Evolutionary conservation across 2,113 vertebrate genomes (phyloP).

Genomic region (Ellobius talpinus): DNA sequence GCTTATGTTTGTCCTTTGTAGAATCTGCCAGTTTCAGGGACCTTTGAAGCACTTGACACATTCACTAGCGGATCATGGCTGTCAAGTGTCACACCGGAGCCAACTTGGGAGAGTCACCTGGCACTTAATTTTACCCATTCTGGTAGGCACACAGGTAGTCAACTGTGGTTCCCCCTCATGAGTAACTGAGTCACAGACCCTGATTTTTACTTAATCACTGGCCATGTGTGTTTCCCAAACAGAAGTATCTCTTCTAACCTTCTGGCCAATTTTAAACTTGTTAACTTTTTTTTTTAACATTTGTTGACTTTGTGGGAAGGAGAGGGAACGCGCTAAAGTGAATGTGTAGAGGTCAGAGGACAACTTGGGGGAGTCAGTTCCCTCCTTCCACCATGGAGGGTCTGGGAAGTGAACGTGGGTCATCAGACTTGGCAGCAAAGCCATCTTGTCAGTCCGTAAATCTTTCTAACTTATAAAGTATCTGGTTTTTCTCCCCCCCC

Average conservation of each 20-base stretch:
- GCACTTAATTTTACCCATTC: neutral
- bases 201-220: neutral
- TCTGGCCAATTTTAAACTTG: neutral
- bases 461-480: neutral
- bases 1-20: neutral
- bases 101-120: neutral
- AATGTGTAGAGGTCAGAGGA: neutral
- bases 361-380: neutral
- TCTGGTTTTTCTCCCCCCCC: neutral
- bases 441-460: too few relatives aligned
- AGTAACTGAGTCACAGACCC: neutral
- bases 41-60: neutral
- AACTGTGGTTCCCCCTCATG: neutral
- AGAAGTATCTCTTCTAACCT: neutral
- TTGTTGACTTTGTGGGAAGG: neutral
- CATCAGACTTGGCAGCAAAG: neutral
- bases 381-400: neutral
- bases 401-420: neutral
- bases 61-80: neutral
- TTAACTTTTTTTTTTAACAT: neutral
- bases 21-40: neutral
- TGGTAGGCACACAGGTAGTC: neutral
- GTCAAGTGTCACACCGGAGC: neutral
- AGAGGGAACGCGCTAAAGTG: neutral
- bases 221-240: neutral